Conservation (phyloP, 2,888 invertebrate species). For the Coecobrya sp. region DNA sequence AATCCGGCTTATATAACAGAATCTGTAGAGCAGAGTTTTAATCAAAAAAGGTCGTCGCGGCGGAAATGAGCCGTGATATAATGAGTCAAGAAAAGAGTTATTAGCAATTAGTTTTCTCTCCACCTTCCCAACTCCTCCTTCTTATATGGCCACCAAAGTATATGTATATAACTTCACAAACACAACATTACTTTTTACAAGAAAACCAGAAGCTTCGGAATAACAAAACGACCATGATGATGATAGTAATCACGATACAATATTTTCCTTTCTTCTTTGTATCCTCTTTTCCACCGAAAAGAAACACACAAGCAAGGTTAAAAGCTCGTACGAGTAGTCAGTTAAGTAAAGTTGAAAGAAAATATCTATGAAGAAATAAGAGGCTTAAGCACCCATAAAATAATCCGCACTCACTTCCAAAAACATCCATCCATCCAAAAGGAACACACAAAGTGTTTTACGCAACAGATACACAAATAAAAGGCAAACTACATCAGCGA, state of each 20-base stretch:
- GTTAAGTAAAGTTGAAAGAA: constrained; percentile 61
- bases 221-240: not conserved
- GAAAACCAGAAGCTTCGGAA: constrained; percentile 7
- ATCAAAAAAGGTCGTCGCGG: constrained; percentile 78
- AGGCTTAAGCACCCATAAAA: constrained; percentile 79
- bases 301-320: constrained; percentile 16
- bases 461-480: constrained; percentile 26
- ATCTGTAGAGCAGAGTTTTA: constrained; percentile 65
- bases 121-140: constrained; percentile 42
- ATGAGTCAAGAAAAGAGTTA: constrained; percentile 80
- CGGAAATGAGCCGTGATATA: constrained; percentile 81
- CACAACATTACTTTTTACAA: constrained; percentile 22
- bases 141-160: not conserved
- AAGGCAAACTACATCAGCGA: not conserved
- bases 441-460: constrained; percentile 45
- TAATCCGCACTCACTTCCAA: constrained; percentile 71
- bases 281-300: not conserved
- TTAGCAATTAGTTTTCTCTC: constrained; percentile 79
- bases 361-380: constrained; percentile 74
- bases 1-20: not conserved
- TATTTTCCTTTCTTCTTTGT: constrained; percentile 35
- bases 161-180: not conserved
- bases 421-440: constrained; percentile 18
- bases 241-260: constrained; percentile 39
- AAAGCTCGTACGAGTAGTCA: constrained; percentile 57